phyloP scores from a whole-genome alignment of 2,113 vertebrate species.

The Caretta caretta region DNA sequence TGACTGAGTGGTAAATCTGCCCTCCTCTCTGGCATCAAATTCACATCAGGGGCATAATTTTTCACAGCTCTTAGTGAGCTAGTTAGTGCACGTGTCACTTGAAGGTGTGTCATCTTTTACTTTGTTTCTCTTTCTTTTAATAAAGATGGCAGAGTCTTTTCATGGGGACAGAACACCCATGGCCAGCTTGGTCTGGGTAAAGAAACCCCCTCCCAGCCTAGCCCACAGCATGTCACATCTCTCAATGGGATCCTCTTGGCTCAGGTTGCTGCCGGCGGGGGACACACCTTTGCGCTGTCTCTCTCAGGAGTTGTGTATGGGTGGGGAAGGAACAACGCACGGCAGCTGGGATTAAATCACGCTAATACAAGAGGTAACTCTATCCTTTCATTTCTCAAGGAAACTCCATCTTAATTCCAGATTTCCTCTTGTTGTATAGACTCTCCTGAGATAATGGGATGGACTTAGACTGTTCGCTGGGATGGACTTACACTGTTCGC shows the following conservation, averaged over 20 bases:
- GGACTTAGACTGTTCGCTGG: background rate
- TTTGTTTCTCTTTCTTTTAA: background rate
- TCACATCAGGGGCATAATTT: background rate
- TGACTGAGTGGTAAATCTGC: background rate
- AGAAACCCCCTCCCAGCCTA: constrained; percentile 68
- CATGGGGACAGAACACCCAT: constrained; percentile 86
- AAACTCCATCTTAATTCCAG: background rate
- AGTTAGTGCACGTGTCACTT: background rate
- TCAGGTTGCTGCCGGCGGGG: constrained; percentile 86
- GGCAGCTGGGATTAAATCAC: constrained; percentile 89
- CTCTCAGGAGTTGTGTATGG: constrained; percentile 88
- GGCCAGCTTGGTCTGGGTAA: constrained; percentile 89
- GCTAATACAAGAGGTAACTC: constrained; percentile 59
- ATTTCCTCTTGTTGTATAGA: background rate
- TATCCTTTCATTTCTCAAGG: background rate
- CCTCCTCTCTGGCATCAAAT: background rate
- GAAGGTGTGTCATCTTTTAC: background rate
- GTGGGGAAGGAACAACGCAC: constrained; percentile 89
- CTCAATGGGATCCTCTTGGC: constrained; percentile 87
- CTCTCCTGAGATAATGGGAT: background rate
- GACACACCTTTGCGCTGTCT: constrained; percentile 90
- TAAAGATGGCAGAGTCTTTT: constrained; percentile 88
- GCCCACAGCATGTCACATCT: constrained; percentile 82
- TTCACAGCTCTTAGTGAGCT: background rate
- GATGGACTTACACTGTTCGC: background rate